Evolutionary conservation across 2,113 vertebrate genomes (phyloP), one percentile per base, ranked within the genome.

Genomic region (Dasypus novemcinctus): DNA sequence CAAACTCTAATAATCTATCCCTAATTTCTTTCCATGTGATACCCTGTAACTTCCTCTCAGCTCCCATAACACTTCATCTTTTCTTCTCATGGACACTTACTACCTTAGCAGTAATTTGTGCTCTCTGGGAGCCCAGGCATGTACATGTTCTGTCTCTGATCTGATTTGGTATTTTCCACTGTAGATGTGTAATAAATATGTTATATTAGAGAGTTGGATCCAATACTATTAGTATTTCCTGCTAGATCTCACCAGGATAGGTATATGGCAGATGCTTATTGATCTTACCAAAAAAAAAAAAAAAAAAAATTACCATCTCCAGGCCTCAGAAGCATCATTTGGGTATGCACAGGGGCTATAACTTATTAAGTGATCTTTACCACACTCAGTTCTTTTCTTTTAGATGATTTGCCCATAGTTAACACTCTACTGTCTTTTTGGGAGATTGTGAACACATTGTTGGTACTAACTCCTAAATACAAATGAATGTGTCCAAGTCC

Each of bases 151-250:
- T 86, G 15, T 81, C 61, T 94, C 31, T 41, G 54, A 66, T 88
- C 46, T 79, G 68, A 91, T 20, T 86, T 78, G 52, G 57, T 74
- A 72, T 87, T 92, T 93, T 95, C 78, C 79, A 72, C 17, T 90
- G n/a, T 27, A 96, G 27, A 27, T 43, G 84, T 71, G 23, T 72
- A 96, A 90, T 94, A 95, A 95, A 95, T 96, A 93, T 80, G 18
- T 78, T 5, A 54, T 90, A 59, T 92, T 95, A 83, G 94, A 93
- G 86, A 87, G 81, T 46, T 84, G 27, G 41, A 82, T 63, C 54
- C 92, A 90, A 54, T 43, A 92, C 54, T 93, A 87, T 96, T 43
- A 92, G 46, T 93, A 87, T 96, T 97, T 97, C 89, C 54, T 86
- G 76, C 52, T 96, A 88, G 29, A 95, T 82, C 96, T 64, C 84